These are phyloP conservation scores for Xenopus borealis DNA, from an alignment of 2,113 vertebrate genomes.

Conservation along the genomic window DNA sequence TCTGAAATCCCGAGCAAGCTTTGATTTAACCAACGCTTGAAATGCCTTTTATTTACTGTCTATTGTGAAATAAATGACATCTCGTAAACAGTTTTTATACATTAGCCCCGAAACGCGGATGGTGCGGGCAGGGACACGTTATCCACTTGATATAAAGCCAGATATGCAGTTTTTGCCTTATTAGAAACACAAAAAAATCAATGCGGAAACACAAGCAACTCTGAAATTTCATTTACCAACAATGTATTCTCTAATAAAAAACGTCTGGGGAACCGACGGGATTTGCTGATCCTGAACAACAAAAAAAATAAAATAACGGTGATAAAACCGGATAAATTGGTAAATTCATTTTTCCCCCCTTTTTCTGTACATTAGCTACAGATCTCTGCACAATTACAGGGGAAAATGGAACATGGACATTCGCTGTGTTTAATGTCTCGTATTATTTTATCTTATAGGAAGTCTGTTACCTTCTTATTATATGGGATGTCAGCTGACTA, in stretches of 20 bases:
- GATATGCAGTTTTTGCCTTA: conserved; percentile 70
- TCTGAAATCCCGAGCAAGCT: conserved; percentile 89
- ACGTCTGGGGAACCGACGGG: conserved; percentile 64
- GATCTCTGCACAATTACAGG: no score
- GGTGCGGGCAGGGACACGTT: conserved; percentile 78
- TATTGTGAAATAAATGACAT: conserved; percentile 86
- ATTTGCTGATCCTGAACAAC: conserved; percentile 65
- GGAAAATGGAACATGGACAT: no score
- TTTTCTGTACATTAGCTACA: no score
- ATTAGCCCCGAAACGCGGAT: conserved; percentile 76
- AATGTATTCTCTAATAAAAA: conserved; percentile 73
- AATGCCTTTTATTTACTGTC: conserved; percentile 96
- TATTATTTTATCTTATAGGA: no score
- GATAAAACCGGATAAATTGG: conserved; percentile 32
- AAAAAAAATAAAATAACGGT: conserved; percentile 52
- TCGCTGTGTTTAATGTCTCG: no score
- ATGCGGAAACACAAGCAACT: conserved; percentile 76
- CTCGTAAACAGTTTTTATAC: conserved; percentile 86
- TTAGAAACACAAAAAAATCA: conserved; percentile 84
- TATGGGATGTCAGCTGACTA: no score
- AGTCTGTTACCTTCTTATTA: no score
- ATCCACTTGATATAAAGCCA: conserved; percentile 80
- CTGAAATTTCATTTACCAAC: conserved; percentile 78
- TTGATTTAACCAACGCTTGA: conserved; percentile 91
- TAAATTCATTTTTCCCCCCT: no score